Conservation (phyloP, 2,888 invertebrate genomes). For the Euplagia quadripunctaria region DNA sequence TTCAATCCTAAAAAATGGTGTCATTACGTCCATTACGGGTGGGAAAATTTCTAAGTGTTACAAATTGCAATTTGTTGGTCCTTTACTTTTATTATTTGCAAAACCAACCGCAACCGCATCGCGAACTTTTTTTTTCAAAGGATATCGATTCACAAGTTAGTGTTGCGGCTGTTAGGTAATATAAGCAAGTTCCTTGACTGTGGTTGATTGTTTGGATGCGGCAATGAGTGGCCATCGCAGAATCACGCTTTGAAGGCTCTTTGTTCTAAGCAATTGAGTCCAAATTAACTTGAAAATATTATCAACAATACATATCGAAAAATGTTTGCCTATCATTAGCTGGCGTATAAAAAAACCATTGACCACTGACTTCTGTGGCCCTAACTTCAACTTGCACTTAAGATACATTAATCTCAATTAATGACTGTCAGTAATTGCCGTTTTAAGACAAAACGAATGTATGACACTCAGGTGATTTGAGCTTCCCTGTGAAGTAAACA, state of each 20-base stretch:
- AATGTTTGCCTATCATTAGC: no score
- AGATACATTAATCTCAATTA: no score
- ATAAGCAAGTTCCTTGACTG: conserved; percentile 22
- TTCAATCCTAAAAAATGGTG: not conserved
- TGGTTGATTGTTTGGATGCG: conserved; percentile 10
- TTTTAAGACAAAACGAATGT: no score
- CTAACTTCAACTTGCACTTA: no score
- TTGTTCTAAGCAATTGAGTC: not conserved
- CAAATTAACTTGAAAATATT: not conserved
- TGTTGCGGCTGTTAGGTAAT: conserved; percentile 9
- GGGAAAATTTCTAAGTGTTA: not conserved
- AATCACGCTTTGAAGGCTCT: not conserved
- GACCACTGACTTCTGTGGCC: no score
- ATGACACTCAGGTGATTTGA: no score
- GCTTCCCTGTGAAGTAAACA: no score
- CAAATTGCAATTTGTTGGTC: not conserved
- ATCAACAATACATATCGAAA: no score
- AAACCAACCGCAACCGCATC: not conserved
- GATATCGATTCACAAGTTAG: not conserved
- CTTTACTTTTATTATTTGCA: not conserved
- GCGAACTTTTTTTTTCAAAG: conserved; percentile 1
- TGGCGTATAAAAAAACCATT: no score
- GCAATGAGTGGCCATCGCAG: conserved; percentile 6
- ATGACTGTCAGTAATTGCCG: no score
- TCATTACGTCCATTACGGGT: not conserved